phyloP scores from a whole-genome alignment of 1,140 invertebrate species.

The Drosophila simulans region DNA sequence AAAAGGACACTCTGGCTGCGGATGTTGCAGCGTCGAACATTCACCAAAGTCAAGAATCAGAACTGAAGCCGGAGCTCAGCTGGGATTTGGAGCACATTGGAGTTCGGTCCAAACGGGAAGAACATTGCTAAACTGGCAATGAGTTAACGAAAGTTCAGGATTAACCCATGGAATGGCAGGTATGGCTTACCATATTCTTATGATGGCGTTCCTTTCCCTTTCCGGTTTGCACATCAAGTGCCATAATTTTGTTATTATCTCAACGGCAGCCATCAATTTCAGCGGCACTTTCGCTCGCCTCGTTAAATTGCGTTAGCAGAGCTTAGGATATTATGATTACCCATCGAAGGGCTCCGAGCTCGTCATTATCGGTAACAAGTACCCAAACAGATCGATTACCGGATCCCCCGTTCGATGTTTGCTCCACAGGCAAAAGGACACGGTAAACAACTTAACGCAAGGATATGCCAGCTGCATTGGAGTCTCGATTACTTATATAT shows the following conservation, averaged over 20 bases:
- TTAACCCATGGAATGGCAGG: background rate
- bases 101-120: background rate
- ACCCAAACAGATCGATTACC: constrained; percentile 28
- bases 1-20: background rate
- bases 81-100: background rate
- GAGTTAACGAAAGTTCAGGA: background rate
- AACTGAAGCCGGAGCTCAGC: background rate
- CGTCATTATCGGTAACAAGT: constrained; percentile 40
- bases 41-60: constrained; percentile 14
- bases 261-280: background rate
- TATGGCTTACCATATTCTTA: background rate
- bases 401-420: background rate
- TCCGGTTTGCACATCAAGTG: background rate
- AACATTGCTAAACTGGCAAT: background rate
- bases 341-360: constrained; percentile 7
- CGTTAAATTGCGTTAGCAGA: background rate
- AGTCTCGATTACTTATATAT: constrained; percentile 16
- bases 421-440: background rate
- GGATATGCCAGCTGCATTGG: constrained; percentile 6
- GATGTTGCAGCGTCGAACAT: constrained; percentile 32
- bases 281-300: background rate
- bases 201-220: background rate
- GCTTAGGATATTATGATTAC: constrained; percentile 21
- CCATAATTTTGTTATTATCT: background rate
- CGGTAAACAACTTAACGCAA: background rate